These are phyloP conservation scores for Monopterus albus DNA, from an alignment of 2,113 vertebrate genomes.

Conservation along the genomic window DNA sequence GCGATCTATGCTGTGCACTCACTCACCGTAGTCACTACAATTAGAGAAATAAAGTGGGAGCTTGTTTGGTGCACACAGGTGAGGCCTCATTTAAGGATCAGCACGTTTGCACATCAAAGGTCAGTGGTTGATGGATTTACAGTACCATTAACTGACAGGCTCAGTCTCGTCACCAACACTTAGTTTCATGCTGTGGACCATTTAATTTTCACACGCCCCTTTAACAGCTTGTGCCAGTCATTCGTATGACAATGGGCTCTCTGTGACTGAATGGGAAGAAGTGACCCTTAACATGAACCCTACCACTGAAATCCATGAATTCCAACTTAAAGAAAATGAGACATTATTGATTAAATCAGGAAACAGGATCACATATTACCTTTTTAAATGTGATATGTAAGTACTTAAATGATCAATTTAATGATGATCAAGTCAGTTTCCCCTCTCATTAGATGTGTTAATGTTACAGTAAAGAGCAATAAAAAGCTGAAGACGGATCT, in stretches of 20 bases:
- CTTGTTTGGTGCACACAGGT: no score
- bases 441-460: no score
- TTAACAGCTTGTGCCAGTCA: slow-evolving; percentile 65
- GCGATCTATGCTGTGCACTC: no score
- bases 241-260: slow-evolving; percentile 67
- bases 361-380: slow-evolving; percentile 7
- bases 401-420: no score
- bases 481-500: slow-evolving; percentile 60
- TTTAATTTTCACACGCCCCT: slow-evolving; percentile 63
- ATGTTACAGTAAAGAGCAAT: no score
- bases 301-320: slow-evolving; percentile 60
- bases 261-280: slow-evolving; percentile 52
- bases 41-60: no score
- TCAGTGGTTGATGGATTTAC: slow-evolving; percentile 19
- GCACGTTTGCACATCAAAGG: slow-evolving; percentile 25
- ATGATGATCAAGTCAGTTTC: no score
- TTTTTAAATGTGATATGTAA: background rate
- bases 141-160: background rate
- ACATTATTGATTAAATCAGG: background rate
- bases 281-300: slow-evolving; percentile 26
- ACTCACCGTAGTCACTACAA: no score
- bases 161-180: slow-evolving; percentile 1
- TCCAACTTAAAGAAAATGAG: slow-evolving; percentile 39
- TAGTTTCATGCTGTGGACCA: slow-evolving; percentile 23
- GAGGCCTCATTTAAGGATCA: slow-evolving; percentile 8